phyloP scores from a whole-genome alignment of 2,888 invertebrate genomes.

The Tuta absoluta region DNA sequence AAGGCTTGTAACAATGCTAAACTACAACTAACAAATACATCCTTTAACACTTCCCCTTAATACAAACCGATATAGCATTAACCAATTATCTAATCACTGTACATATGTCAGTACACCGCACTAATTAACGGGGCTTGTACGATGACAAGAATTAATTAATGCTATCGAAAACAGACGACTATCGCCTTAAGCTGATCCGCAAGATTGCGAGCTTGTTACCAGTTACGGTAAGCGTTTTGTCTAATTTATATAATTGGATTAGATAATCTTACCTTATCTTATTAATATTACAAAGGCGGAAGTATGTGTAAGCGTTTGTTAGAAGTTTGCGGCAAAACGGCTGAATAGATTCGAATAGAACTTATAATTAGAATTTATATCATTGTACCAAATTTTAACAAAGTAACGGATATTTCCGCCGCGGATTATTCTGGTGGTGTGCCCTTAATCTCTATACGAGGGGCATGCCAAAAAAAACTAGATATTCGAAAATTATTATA shows the following conservation, averaged over 20 bases:
- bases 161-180: conserved; percentile 58
- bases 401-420: too few relatives aligned
- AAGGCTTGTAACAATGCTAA: not conserved
- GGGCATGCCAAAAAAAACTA: too few relatives aligned
- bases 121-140: conserved; percentile 63
- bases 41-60: not conserved
- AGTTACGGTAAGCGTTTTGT: conserved; percentile 3
- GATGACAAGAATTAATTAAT: conserved; percentile 66
- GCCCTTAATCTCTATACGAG: too few relatives aligned
- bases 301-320: too few relatives aligned
- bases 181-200: conserved; percentile 12
- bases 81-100: conserved; percentile 15
- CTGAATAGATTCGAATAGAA: too few relatives aligned
- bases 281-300: not conserved
- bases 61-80: conserved; percentile 8
- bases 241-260: not conserved
- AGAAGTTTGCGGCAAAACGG: too few relatives aligned
- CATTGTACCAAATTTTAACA: too few relatives aligned
- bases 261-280: not conserved
- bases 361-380: too few relatives aligned
- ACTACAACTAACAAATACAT: not conserved
- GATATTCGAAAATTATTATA: too few relatives aligned
- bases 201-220: not conserved
- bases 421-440: too few relatives aligned
- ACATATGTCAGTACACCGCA: conserved; percentile 57